These are phyloP conservation scores for Malurus splendens DNA, from an alignment of 2,797 vertebrate species.

Conservation along the genomic window DNA sequence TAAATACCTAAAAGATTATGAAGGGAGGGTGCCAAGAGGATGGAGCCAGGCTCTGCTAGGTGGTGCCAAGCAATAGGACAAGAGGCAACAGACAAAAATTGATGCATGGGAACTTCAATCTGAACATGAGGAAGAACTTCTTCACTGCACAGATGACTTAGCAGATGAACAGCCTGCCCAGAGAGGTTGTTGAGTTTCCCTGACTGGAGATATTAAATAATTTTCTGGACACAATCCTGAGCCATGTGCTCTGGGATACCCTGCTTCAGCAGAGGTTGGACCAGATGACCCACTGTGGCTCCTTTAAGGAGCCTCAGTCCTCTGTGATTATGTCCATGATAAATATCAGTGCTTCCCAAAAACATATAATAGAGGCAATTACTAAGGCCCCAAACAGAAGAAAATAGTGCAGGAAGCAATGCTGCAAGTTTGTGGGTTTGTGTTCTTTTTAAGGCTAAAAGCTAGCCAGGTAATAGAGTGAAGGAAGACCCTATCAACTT, in stretches of 20 bases:
- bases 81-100: not conserved
- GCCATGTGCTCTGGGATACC: not conserved
- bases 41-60: not conserved
- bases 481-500: not conserved
- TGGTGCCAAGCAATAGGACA: not conserved
- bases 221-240: not conserved
- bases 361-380: not conserved
- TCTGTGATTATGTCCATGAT: not conserved
- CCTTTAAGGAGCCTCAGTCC: not conserved
- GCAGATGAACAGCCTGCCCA: not conserved
- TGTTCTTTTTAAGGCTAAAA: not conserved
- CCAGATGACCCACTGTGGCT: not conserved
- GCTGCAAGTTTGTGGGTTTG: not conserved
- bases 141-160: rapidly evolving
- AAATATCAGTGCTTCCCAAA: not conserved
- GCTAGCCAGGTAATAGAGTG: not conserved
- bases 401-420: not conserved
- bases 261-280: not conserved
- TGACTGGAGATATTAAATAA: not conserved
- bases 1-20: not conserved
- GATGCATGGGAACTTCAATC: not conserved
- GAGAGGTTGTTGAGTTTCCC: not conserved
- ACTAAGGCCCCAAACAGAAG: not conserved
- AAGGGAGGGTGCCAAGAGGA: not conserved
- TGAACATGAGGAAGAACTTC: not conserved